phyloP scores from a whole-genome alignment of 2,113 vertebrate species.

The Dipodomys merriami region DNA sequence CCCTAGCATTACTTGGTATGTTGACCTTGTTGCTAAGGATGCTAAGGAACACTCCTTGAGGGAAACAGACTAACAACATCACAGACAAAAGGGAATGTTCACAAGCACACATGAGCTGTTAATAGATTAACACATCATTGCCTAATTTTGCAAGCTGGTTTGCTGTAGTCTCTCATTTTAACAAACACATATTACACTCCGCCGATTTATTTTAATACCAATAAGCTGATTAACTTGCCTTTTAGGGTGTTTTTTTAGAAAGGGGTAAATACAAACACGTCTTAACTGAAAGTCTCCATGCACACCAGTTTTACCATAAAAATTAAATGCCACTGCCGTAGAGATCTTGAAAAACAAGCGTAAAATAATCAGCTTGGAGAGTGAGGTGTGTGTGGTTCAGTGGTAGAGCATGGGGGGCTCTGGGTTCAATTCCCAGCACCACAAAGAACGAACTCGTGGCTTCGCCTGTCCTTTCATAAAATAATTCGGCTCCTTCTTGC shows the following conservation, averaged over 20 bases:
- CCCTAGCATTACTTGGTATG: background rate
- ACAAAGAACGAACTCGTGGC: background rate
- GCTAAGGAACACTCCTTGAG: constrained; percentile 59
- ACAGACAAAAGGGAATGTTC: constrained; percentile 48
- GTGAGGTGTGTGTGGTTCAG: background rate
- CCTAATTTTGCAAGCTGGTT: background rate
- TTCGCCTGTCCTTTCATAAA: constrained; percentile 19
- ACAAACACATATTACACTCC: background rate
- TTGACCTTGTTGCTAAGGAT: constrained; percentile 66
- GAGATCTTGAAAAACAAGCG: background rate
- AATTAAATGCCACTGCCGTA: constrained; percentile 23
- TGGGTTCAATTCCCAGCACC: background rate
- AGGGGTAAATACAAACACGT: background rate
- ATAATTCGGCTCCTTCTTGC: background rate
- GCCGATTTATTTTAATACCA: constrained; percentile 1
- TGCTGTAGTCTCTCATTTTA: constrained; percentile 12
- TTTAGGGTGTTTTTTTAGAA: constrained; percentile 44
- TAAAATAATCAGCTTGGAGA: background rate
- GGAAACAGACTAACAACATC: constrained; percentile 46
- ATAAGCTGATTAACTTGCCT: background rate
- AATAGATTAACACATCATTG: background rate
- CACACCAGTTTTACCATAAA: background rate
- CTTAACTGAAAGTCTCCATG: background rate
- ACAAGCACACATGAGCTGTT: background rate
- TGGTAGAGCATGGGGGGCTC: background rate